Evolutionary conservation across 2,888 invertebrate species (phyloP).

Genomic region (Conchocele bisecta): DNA sequence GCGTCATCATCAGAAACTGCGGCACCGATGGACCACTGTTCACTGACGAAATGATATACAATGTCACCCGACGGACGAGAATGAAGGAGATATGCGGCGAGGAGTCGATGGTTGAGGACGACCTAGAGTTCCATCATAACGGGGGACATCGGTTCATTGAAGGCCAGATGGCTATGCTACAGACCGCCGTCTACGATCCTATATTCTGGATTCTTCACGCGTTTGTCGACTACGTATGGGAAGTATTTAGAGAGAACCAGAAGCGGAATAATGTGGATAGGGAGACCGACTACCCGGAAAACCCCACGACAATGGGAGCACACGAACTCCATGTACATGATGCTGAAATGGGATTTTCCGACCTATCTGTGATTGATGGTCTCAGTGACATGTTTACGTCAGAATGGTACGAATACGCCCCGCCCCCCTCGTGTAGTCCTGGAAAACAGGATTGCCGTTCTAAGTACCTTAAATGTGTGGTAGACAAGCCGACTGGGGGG

Average conservation of each 20-base stretch:
- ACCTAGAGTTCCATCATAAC: conserved; percentile 69
- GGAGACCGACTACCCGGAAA: conserved; percentile 51
- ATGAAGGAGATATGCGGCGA: conserved; percentile 59
- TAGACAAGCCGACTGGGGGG: conserved; percentile 5
- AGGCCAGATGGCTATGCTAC: conserved; percentile 68
- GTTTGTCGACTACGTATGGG: conserved; percentile 70
- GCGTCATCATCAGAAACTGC: conserved; percentile 64
- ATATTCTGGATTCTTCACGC: conserved; percentile 70
- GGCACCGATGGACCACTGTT: conserved; percentile 65
- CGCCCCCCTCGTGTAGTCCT: conserved; percentile 63
- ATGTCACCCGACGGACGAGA: conserved; percentile 41
- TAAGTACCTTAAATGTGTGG: conserved; percentile 62
- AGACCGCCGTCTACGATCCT: conserved; percentile 68
- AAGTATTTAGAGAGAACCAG: conserved; percentile 65
- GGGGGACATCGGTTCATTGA: conserved; percentile 69
- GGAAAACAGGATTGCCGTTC: conserved; percentile 62
- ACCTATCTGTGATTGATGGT: conserved; percentile 61
- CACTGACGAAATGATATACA: conserved; percentile 53
- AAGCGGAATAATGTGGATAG: conserved; percentile 24
- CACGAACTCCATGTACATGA: conserved; percentile 56
- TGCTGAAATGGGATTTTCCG: conserved; percentile 64
- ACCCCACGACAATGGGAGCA: conserved; percentile 53
- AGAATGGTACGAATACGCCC: conserved; percentile 63
- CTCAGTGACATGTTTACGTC: conserved; percentile 54
- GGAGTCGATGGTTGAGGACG: conserved; percentile 51